A percentile compares a stretch with the other conserved stretches of the same genome.
phyloP scores from a whole-genome alignment of 1,140 invertebrate species.

The Sycophaga agraensis region DNA sequence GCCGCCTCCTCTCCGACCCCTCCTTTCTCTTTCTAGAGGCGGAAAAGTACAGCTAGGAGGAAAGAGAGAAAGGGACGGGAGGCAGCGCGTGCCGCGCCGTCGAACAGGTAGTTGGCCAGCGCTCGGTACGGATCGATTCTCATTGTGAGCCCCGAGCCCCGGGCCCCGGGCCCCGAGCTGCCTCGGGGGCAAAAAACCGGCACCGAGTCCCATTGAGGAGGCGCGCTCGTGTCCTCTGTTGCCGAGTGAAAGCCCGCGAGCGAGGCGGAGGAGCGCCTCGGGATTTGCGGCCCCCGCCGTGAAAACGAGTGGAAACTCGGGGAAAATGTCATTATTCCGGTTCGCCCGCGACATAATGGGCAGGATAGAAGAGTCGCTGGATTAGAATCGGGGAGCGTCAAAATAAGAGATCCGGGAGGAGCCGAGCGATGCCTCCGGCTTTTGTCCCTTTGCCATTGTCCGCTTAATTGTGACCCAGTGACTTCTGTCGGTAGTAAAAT shows the following conservation, averaged over 20 bases:
- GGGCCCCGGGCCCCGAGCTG: background rate
- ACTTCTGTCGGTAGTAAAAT: no score
- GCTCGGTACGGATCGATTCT: conserved; percentile 23
- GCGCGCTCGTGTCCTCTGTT: background rate
- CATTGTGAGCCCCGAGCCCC: conserved; percentile 16
- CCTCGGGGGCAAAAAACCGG: no score
- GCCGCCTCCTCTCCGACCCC: background rate
- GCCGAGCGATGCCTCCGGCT: conserved; percentile 1
- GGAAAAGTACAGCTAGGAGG: background rate
- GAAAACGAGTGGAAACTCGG: conserved; percentile 8
- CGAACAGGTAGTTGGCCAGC: conserved; percentile 29
- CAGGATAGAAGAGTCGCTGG: background rate
- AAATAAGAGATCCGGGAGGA: no score
- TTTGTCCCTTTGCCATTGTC: conserved; percentile 2
- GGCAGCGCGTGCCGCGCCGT: conserved; percentile 21
- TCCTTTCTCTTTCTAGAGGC: background rate
- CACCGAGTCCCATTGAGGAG: conserved; percentile 11
- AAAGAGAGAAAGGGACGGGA: background rate
- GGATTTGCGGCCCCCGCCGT: background rate
- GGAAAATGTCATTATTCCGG: conserved; percentile 21
- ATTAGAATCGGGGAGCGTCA: conserved; percentile 17
- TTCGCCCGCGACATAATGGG: no score
- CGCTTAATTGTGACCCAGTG: background rate
- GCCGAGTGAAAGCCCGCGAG: no score
- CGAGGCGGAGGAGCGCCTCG: no score